Base-by-base conservation (phyloP, 2,797 vertebrate genomes). In the Sebastes hopkinsi region DNA sequence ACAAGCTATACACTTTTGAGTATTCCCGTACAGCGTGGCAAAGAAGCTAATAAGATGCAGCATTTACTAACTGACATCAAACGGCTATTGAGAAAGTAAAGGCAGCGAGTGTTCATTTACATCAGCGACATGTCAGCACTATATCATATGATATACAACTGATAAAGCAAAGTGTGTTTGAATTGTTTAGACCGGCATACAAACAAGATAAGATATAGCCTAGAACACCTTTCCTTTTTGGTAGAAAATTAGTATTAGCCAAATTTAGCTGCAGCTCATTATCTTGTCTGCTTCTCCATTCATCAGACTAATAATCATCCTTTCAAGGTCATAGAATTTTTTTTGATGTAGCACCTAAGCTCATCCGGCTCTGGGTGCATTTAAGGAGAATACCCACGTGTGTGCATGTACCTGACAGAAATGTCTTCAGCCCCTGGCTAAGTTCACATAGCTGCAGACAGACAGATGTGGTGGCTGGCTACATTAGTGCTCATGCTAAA, bases 401-500 rank as follows among this genome's bases (percentile, higher is more conserved):
- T 36, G 38, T 30, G 13, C 36, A 23, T 32, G 25, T 65, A 62
- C 32, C 72, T 59, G 20, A 69, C 58, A 58, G 36, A 38, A 20
- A 36, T 18, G 36, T 30, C 22, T 54, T 5, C 3, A 79, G 46
- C 30, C 29, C 9, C 7, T 50, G 58, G 75, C 66, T 76, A 7
- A 36, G 36, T 64, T 78, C 22, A 80, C 71, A 67, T 78, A 42
- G 68, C 58, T 55, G 5, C 80, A 84, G 70, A 74, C 72, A 66
- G 77, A 71, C 38, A 22, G 75, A 78, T 13, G n/a, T 23, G 34
- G 38, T 42, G 61, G 54, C 22, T 38, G 78, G 64, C 80, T 84
- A 23, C 22, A 75, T 79, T 86, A 88, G 82, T 68, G 32, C 76
- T 90, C 72, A 38, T 77, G 62, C 77, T 89, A 59, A 82, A 82